Conservation (phyloP, 2,888 invertebrate species). For the Platycheirus rosarum region DNA sequence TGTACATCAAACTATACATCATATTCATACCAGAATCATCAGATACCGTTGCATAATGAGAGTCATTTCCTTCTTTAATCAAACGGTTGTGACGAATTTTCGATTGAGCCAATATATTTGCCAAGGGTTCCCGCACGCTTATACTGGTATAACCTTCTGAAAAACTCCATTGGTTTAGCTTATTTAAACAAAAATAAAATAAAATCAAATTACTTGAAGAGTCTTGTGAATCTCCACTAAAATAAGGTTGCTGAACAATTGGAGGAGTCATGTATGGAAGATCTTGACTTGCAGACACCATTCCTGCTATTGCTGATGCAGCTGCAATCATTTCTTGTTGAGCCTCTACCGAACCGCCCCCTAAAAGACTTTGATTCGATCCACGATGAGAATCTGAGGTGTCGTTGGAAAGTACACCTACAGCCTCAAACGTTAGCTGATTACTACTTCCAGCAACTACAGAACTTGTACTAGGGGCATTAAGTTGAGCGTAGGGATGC, state of each 20-base stretch:
- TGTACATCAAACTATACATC: neutral
- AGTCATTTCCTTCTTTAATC: constrained; percentile 83
- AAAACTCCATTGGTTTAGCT: constrained; percentile 75
- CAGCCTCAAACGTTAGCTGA: constrained; percentile 63
- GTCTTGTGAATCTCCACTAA: constrained; percentile 95
- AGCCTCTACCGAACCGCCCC: constrained; percentile 44
- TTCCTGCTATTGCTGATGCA: constrained; percentile 93
- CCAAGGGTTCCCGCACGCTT: constrained; percentile 93
- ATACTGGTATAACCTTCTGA: constrained; percentile 96
- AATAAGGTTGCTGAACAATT: constrained; percentile 87
- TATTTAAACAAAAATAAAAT: neutral
- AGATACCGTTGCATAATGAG: constrained; percentile 94
- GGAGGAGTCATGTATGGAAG: constrained; percentile 95
- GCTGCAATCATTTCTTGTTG: constrained; percentile 88
- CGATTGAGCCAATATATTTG: constrained; percentile 89
- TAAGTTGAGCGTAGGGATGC: constrained; percentile 82
- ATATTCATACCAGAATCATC: constrained; percentile 92
- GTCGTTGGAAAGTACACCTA: constrained; percentile 62
- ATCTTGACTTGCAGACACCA: constrained; percentile 93
- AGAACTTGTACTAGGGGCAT: constrained; percentile 78
- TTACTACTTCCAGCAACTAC: constrained; percentile 51
- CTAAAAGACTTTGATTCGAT: constrained; percentile 63
- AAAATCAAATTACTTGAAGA: constrained; percentile 87
- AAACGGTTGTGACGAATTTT: constrained; percentile 82
- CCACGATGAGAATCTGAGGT: constrained; percentile 60